Base-by-base conservation (phyloP, 23 tunicate species). In the Corella eumyota region DNA sequence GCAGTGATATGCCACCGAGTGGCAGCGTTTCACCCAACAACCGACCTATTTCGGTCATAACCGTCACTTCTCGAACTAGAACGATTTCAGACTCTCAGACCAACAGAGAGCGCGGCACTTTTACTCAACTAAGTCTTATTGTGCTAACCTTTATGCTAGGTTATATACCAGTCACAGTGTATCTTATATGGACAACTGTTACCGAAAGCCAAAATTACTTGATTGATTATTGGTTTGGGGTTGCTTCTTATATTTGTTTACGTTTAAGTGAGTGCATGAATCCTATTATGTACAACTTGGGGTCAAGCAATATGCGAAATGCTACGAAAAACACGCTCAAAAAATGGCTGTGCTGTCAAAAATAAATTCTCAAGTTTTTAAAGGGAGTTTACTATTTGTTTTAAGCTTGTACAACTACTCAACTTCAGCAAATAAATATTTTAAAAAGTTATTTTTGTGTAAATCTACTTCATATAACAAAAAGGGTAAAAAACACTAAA, bases 181-280 rank as follows among this genome's bases (percentile, higher is more conserved):
- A 84, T 54, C 67, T 84, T 3, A 62, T 84, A 0, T 84, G 94
- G 94, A 79, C 96, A 4, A 53, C 85, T 20, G 30, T 60, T 26
- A 66, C 69, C 11, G 50, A 25, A 21, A 15, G 36, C 17, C 19
- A 27, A 6, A 13, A 49, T n/a, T 34, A 20, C 29, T 5, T 36
- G 26, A 45, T 50, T 25, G 95, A 85, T 27, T 85, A 85, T 47
- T 85, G 95, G 95, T 85, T 85, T 35, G 95, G 95, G 0, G 95
- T 85, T 3, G 70, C 71, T 50, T 77, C 95, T 11, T 85, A 85
- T 50, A 55, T 85, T 6, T 60, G 76, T 45, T 62, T 85, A 28
- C 56, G 95, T 32, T 32, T 85, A 2, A 76, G 85, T 34, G 95
- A 85, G 56, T 85, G 95, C 70, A 56, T 85, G 73, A 85, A 85